phyloP scores from a whole-genome alignment of 2,113 vertebrate genomes.

The Equus przewalskii region DNA sequence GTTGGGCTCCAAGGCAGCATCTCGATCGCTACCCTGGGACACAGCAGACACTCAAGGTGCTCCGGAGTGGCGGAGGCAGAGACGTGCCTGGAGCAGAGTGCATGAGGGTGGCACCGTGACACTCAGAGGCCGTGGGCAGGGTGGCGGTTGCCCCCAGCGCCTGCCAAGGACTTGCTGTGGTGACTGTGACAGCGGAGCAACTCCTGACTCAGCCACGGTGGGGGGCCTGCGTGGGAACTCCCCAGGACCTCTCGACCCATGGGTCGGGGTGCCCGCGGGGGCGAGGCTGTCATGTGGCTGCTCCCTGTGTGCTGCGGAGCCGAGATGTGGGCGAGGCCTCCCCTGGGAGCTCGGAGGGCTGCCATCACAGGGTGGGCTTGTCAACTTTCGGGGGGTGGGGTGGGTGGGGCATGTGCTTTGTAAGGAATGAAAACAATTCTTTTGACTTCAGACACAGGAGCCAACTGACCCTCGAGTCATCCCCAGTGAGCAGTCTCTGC shows the following conservation, averaged over 20 bases:
- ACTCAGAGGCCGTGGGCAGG: not conserved
- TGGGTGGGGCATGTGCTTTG: accelerated
- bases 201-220: not conserved
- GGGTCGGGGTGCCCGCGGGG: accelerated
- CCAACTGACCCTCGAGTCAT: not conserved
- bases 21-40: accelerated
- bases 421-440: not conserved
- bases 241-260: not conserved
- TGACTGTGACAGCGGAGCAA: not conserved
- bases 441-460: not conserved
- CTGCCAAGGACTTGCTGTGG: accelerated
- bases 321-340: not conserved
- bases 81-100: accelerated
- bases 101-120: accelerated
- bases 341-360: too few relatives aligned
- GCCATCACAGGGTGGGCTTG: accelerated
- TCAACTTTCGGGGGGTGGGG: accelerated
- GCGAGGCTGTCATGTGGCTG: not conserved
- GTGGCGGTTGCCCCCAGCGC: not conserved
- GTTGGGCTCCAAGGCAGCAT: too few relatives aligned
- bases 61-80: not conserved
- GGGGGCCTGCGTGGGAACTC: not conserved
- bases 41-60: not conserved
- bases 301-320: accelerated
- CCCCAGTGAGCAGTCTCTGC: not conserved